Base-by-base conservation (phyloP, 2,888 invertebrate genomes). In the Plusia festucae region DNA sequence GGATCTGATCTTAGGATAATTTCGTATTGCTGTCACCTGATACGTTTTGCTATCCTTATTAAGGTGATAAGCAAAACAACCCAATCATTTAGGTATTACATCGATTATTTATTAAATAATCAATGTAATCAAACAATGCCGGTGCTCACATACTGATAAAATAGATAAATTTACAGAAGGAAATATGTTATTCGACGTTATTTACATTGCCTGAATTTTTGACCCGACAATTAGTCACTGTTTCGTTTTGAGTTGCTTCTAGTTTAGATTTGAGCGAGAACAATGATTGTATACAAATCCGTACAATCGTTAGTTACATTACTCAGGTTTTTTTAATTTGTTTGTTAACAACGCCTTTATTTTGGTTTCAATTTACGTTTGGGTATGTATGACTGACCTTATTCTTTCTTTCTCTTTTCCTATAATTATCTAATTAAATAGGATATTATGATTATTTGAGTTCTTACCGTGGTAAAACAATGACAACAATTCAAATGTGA, bases 201-300 rank as follows among this genome's bases (percentile, higher is more conserved):
- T 30, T 40, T 71, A 49, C 18, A 8, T 58, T 61, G 51, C 20
- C 8, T 7, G 40, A 53, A 60, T 49, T 58, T 65, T 18, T 32
- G 46, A 53, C 32, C 34, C 53, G 55, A 53, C 51, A 53, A 61
- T 18, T 46, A 46, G 30, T 22, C 4, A 24, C 5, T 60, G 61
- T 65, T 70, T 52, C 2, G n/a, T 54, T 15, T 40, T 57, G 53
- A 70, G 59, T 49, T 18, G 34, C 51, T 59, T 18, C 30, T 16
- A 53, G 22, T 20, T 27, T 0, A 59, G 58, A 46, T 57, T 75
- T 40, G 55, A 56, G 49, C 51, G 15, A 46, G 34, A 74, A 69
- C 72, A 73, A 65, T 70, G 58, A 65, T 51, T 64, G 73, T 65
- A 59, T 65, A 59, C 58, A 59, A 54, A 44, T 8, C 13, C 18